Conservation (phyloP, 1,140 invertebrate genomes). For the Calliopsis andreniformis region DNA sequence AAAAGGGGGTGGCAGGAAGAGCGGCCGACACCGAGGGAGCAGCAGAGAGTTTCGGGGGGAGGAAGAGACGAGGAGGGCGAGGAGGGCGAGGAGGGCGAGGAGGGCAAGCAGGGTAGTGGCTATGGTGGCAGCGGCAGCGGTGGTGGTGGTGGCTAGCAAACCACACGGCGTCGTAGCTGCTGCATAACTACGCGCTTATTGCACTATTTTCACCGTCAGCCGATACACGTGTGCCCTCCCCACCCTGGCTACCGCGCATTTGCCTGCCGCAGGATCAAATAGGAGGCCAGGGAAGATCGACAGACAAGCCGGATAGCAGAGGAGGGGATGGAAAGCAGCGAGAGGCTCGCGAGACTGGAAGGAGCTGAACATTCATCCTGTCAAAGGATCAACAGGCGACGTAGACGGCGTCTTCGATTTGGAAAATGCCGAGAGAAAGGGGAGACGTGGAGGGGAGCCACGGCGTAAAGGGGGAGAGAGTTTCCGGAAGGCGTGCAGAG, state of each 20-base stretch:
- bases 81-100: background rate
- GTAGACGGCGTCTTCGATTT: conserved; percentile 33
- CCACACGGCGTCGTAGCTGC: conserved; percentile 53
- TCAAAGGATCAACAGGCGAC: conserved; percentile 63
- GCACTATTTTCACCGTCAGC: conserved; percentile 64
- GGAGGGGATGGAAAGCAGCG: conserved; percentile 21
- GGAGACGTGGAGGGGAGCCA: no score
- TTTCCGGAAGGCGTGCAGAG: background rate
- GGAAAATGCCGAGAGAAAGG: conserved; percentile 29
- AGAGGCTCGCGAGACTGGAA: conserved; percentile 18
- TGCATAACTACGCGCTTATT: conserved; percentile 65
- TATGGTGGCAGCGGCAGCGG: conserved; percentile 16
- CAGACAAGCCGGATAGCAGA: background rate
- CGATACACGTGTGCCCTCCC: conserved; percentile 58
- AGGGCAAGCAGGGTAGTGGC: background rate
- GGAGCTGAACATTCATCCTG: conserved; percentile 30
- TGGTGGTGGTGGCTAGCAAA: conserved; percentile 47
- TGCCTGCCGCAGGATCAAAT: conserved; percentile 50
- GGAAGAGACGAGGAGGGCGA: background rate
- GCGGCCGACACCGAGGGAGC: conserved; percentile 9
- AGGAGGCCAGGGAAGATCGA: conserved; percentile 49
- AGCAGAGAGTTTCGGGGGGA: background rate
- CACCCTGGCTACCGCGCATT: conserved; percentile 10
- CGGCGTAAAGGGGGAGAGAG: background rate
- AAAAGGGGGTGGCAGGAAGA: conserved; percentile 31